phyloP scores from a whole-genome alignment of 1,140 invertebrate genomes.

The Cydia strobilella region DNA sequence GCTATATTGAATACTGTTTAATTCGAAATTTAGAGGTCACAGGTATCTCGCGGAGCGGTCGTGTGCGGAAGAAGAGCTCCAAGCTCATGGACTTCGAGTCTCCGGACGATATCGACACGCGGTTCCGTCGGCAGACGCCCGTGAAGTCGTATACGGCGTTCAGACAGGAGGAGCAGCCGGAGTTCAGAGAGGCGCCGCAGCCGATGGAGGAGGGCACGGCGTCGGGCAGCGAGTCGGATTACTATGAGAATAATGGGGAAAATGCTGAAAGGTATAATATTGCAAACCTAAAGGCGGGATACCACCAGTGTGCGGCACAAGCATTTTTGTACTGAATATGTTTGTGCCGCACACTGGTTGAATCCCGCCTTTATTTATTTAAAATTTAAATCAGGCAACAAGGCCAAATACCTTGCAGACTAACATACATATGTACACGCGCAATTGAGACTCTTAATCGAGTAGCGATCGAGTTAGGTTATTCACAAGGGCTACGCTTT shows the following conservation, averaged over 20 bases:
- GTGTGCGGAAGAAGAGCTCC: slow-evolving; percentile 96
- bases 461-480: too few species aligned
- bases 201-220: slow-evolving; percentile 70
- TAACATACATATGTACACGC: too few species aligned
- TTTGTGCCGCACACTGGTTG: too few species aligned
- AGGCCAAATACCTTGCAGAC: too few species aligned
- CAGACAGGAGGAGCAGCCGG: slow-evolving; percentile 53
- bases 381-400: too few species aligned
- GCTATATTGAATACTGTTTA: neutral
- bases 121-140: slow-evolving; percentile 69
- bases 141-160: slow-evolving; percentile 53
- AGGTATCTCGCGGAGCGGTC: slow-evolving; percentile 91
- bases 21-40: slow-evolving; percentile 82
- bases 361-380: too few species aligned
- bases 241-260: slow-evolving; percentile 79
- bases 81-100: slow-evolving; percentile 96
- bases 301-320: too few species aligned
- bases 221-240: slow-evolving; percentile 81
- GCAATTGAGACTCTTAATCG: too few species aligned
- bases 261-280: slow-evolving; percentile 79
- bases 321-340: too few species aligned
- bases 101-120: slow-evolving; percentile 86
- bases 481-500: too few species aligned
- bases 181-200: slow-evolving; percentile 47
- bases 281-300: too few species aligned